Evolutionary conservation across 1,140 invertebrate species (phyloP).

Genomic region (Chlorops oryzae): DNA sequence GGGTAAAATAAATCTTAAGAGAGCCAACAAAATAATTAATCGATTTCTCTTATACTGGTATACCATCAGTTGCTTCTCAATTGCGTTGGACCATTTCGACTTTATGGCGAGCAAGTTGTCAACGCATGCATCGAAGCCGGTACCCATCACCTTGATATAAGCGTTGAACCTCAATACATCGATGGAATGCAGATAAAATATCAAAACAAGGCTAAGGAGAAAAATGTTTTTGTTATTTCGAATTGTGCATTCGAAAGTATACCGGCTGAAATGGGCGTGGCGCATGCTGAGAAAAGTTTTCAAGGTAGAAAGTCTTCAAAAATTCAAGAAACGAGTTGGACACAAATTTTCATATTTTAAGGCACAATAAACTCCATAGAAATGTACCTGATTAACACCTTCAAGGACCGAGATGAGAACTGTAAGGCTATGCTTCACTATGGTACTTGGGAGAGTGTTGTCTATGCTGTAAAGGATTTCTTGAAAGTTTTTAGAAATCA

Average conservation of each 20-base stretch:
- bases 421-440: conserved; percentile 52
- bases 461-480: too few relatives aligned
- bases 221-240: conserved; percentile 71
- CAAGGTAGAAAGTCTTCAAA: too few relatives aligned
- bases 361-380: conserved; percentile 67
- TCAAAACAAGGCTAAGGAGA: conserved; percentile 64
- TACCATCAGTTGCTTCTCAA: conserved; percentile 63
- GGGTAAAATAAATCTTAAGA: too few relatives aligned
- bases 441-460: conserved; percentile 72
- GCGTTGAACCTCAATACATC: conserved; percentile 81
- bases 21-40: too few relatives aligned
- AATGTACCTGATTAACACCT: conserved; percentile 55
- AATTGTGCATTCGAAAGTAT: conserved; percentile 84
- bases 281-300: conserved; percentile 65
- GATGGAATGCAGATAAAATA: conserved; percentile 76
- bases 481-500: too few relatives aligned
- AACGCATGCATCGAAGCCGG: conserved; percentile 72
- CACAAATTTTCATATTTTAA: too few relatives aligned
- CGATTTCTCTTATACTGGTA: too few relatives aligned
- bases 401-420: conserved; percentile 36
- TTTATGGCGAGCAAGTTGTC: conserved; percentile 83
- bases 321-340: too few relatives aligned
- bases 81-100: conserved; percentile 80
- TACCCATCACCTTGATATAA: conserved; percentile 82
- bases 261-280: conserved; percentile 73